Percentiles rank a stretch among this genome's conserved stretches.
phyloP scores from a whole-genome alignment of 1,140 invertebrate genomes.

The Atopsyche davidsoni region DNA sequence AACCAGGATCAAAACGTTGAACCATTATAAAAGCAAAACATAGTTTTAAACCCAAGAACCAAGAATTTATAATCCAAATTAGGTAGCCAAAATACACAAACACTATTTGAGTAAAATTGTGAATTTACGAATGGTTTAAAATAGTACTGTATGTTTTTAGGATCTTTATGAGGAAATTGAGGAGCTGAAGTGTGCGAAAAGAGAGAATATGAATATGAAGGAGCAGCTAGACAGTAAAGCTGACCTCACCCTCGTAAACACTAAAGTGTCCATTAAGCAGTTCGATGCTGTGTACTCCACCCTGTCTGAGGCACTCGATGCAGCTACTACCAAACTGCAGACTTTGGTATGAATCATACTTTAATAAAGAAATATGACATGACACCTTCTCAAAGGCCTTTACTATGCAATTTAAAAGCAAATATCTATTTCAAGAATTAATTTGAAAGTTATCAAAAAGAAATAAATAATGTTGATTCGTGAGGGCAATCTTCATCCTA shows the following conservation, averaged over 20 bases:
- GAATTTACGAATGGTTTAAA: too few species aligned
- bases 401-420: background rate
- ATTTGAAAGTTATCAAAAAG: too few species aligned
- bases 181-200: constrained; percentile 51
- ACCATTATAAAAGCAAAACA: too few species aligned
- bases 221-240: constrained; percentile 66
- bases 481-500: too few species aligned
- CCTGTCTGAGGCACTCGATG: constrained; percentile 54
- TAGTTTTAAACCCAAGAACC: too few species aligned
- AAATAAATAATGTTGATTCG: too few species aligned
- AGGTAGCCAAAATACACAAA: too few species aligned
- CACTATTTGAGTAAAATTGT: background rate
- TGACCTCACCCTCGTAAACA: constrained; percentile 55
- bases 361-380: too few species aligned
- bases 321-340: constrained; percentile 55
- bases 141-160: constrained; percentile 32
- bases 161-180: constrained; percentile 50
- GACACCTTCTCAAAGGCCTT: too few species aligned
- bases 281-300: constrained; percentile 61
- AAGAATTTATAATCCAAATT: too few species aligned
- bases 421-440: background rate
- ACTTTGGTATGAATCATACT: constrained; percentile 49
- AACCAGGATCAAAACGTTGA: too few species aligned
- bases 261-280: constrained; percentile 65
- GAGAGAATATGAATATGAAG: constrained; percentile 60